Percentiles rank a stretch among this genome's conserved stretches.
Conservation (phyloP, 37 sponge, comb jelly and placozoan genomes). For the Crambe crambe region DNA sequence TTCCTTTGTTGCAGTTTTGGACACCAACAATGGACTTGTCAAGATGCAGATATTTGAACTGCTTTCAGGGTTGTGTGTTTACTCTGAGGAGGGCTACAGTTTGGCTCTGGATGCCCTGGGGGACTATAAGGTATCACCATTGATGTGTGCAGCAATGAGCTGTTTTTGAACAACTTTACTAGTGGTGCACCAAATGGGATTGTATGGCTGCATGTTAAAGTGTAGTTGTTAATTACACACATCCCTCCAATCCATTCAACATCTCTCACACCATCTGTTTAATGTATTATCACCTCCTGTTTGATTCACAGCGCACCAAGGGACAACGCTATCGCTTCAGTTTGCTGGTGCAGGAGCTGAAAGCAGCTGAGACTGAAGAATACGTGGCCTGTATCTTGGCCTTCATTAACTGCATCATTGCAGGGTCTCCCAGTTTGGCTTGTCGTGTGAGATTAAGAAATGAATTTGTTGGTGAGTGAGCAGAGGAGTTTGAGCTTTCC, state of each 20-base stretch:
- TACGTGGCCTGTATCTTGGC: constrained; percentile 64
- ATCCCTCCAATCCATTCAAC: too few relatives aligned
- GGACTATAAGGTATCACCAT: constrained; percentile 80
- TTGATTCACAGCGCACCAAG: constrained; percentile 36
- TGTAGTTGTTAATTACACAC: too few relatives aligned
- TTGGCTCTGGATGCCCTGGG: constrained; percentile 75
- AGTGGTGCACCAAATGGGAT: background rate
- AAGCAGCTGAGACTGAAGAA: constrained; percentile 54
- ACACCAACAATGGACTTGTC: constrained; percentile 88
- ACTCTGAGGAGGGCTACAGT: constrained; percentile 78
- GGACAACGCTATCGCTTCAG: constrained; percentile 76
- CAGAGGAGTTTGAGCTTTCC: too few relatives aligned
- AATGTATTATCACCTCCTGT: background rate
- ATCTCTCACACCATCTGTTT: too few relatives aligned
- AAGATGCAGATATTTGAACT: constrained; percentile 92
- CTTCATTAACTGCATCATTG: constrained; percentile 86
- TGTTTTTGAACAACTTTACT: too few relatives aligned
- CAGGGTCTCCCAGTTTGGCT: constrained; percentile 10
- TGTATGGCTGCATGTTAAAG: background rate
- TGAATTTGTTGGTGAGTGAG: constrained; percentile 66
- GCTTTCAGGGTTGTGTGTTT: constrained; percentile 86
- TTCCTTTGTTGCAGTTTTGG: constrained; percentile 73
- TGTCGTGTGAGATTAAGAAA: constrained; percentile 52
- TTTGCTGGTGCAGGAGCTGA: constrained; percentile 69
- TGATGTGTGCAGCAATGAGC: background rate